Conservation (phyloP, 2,113 vertebrate species). For the Hirundichthys speculiger region DNA sequence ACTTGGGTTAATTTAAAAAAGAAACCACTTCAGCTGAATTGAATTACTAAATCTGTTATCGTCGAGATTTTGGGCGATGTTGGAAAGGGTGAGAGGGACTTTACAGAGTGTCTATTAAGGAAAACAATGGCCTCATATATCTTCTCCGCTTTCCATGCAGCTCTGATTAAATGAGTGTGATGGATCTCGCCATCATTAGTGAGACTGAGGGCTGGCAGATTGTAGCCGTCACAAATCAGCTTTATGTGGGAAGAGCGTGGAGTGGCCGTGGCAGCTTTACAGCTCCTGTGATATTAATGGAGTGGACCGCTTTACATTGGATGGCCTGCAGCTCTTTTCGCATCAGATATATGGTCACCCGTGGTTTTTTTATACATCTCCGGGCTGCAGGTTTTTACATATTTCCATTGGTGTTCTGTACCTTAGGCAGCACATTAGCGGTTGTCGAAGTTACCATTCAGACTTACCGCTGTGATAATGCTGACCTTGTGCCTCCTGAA, state of each 20-base stretch:
- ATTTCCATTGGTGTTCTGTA: constrained; percentile 18
- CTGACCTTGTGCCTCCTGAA: constrained; percentile 27
- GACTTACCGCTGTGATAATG: constrained; percentile 27
- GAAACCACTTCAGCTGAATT: constrained; percentile 3
- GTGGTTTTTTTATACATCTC: constrained; percentile 53
- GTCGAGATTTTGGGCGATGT: constrained; percentile 27
- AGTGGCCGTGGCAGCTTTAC: constrained; percentile 74
- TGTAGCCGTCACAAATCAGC: constrained; percentile 73
- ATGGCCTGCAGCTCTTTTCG: constrained; percentile 48
- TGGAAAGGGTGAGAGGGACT: constrained; percentile 37
- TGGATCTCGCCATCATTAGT: constrained; percentile 74
- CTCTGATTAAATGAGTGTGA: constrained; percentile 76
- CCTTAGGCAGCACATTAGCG: constrained; percentile 46
- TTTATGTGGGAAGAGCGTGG: constrained; percentile 70
- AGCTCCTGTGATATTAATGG: constrained; percentile 70
- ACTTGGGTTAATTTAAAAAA: not conserved
- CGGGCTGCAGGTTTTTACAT: constrained; percentile 23
- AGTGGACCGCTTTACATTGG: constrained; percentile 61
- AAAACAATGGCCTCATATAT: constrained; percentile 65
- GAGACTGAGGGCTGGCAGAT: constrained; percentile 65
- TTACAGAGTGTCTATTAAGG: constrained; percentile 64
- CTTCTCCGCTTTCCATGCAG: constrained; percentile 75
- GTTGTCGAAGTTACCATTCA: constrained; percentile 16
- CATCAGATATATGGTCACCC: constrained; percentile 56
- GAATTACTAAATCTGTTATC: constrained; percentile 46